phyloP scores from a whole-genome alignment of 2,888 invertebrate species.

The Plutella xylostella region DNA sequence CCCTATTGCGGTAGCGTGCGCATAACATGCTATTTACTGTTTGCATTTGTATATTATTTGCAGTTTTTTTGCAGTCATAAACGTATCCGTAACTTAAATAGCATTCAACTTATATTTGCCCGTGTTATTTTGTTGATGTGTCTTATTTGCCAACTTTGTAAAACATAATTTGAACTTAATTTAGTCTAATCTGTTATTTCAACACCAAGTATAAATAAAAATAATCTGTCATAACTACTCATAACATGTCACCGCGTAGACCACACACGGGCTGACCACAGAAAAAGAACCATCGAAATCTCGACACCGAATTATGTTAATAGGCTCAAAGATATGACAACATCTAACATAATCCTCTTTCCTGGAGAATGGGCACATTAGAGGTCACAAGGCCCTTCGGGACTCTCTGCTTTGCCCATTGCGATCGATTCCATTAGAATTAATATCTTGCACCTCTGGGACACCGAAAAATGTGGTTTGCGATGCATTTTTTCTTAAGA shows the following conservation, averaged over 20 bases:
- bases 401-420: constrained; percentile 55
- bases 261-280: constrained; percentile 37
- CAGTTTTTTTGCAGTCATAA: no score
- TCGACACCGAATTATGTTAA: constrained; percentile 61
- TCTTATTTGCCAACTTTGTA: no score
- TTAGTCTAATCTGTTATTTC: no score
- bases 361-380: constrained; percentile 52
- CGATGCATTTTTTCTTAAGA: no score
- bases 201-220: constrained; percentile 17
- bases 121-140: no score
- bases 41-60: no score
- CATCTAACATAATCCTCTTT: constrained; percentile 63
- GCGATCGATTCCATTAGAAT: constrained; percentile 49
- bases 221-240: constrained; percentile 24
- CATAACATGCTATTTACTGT: no score
- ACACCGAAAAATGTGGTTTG: no score
- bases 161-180: no score
- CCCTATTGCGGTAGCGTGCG: no score
- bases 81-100: no score
- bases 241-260: constrained; percentile 26
- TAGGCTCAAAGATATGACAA: constrained; percentile 54
- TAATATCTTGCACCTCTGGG: constrained; percentile 30
- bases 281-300: constrained; percentile 46
- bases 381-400: constrained; percentile 37
- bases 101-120: no score